A percentile compares a stretch with the other conserved stretches of the same genome.
These are phyloP conservation scores for Phalacrocorax brasilianus DNA, from an alignment of 2,113 vertebrate genomes.

Conservation along the genomic window DNA sequence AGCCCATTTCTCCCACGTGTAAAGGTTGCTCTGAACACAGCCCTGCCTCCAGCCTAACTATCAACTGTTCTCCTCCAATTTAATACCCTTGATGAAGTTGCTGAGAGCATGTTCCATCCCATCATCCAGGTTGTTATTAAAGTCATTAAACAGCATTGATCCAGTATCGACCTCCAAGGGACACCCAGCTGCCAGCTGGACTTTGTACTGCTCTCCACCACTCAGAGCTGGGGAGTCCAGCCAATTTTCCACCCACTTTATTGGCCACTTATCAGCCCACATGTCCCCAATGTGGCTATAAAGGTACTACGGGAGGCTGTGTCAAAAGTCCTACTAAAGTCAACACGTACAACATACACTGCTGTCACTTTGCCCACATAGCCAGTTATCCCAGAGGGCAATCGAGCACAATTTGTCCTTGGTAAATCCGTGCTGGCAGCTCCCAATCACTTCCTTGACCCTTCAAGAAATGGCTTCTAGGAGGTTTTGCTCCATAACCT, in stretches of 20 bases:
- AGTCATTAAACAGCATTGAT: not conserved
- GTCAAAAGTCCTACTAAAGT: not conserved
- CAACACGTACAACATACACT: accelerated
- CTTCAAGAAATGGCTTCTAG: not conserved
- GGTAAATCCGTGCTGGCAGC: accelerated
- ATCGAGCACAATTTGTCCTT: not conserved
- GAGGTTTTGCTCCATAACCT: not conserved
- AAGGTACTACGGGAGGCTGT: not conserved
- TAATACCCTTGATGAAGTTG: no score
- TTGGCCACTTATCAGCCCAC: not conserved
- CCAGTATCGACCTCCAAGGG: not conserved
- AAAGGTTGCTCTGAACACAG: not conserved
- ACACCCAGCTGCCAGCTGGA: not conserved
- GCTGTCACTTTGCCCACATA: not conserved
- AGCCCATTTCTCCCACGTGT: not conserved
- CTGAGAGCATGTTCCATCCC: not conserved
- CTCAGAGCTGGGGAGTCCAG: not conserved
- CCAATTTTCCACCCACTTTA: not conserved
- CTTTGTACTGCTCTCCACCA: not conserved
- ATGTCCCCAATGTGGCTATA: accelerated
- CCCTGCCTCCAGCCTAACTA: not conserved
- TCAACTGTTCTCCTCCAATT: accelerated
- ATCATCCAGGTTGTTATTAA: not conserved
- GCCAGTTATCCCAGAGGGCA: not conserved
- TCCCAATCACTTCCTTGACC: not conserved